Evolutionary conservation across 1,140 invertebrate genomes (phyloP).

Genomic region (Aleiodes sp.): DNA sequence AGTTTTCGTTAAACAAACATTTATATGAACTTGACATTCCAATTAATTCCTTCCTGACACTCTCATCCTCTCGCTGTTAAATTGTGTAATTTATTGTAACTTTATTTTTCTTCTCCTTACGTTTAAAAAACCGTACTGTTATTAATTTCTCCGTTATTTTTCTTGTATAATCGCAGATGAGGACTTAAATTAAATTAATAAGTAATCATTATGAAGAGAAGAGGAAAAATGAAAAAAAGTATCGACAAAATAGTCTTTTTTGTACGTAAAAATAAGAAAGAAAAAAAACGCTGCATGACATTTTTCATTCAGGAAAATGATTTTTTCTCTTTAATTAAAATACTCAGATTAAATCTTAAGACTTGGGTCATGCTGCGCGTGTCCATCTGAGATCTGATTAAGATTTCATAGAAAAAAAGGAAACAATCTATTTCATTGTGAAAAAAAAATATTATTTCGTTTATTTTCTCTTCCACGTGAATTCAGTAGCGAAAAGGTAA

Average conservation of each 20-base stretch:
- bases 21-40: neutral
- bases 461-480: neutral
- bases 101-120: neutral
- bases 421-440: conserved; percentile 9
- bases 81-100: conserved; percentile 4
- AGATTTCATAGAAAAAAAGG: neutral
- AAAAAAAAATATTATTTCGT: neutral
- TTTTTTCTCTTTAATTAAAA: conserved; percentile 7
- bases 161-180: neutral
- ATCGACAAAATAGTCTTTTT: neutral
- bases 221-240: neutral
- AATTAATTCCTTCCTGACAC: neutral
- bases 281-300: neutral
- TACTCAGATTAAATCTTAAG: conserved; percentile 14
- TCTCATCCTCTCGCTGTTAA: neutral
- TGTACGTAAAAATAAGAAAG: too few species aligned
- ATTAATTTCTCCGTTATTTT: neutral
- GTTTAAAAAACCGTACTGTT: neutral
- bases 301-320: neutral
- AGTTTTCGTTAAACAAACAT: neutral
- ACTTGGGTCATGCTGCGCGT: conserved; percentile 15
- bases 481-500: neutral
- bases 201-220: neutral
- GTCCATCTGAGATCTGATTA: neutral
- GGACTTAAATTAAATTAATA: neutral